Evolutionary conservation across 92 coral and sea anemone genomes (phyloP), one percentile per base, ranked within the genome.

Genomic region (Epizoanthus ramosus): DNA sequence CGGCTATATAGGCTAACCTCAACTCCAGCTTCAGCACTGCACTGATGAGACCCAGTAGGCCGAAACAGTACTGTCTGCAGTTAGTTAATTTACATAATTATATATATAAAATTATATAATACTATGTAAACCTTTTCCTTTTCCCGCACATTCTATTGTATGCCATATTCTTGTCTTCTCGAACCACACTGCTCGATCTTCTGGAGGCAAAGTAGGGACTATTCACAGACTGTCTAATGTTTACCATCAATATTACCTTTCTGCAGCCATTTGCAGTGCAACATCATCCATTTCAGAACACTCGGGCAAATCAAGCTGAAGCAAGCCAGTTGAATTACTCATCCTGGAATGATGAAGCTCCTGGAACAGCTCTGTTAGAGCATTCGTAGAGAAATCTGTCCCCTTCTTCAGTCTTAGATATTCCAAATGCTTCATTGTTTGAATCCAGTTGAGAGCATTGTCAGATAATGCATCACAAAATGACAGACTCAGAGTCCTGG

Each of bases 391-490:
- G 85, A 96, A 96, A 14, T 86, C 90, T 68, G 87, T 85, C 54
- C 99, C 99, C 63, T 93, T 93, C 56, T 87, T 94, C 23, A 96
- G 85, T 54, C 86, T 84, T 16, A 96, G 79, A 14, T 94, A 71
- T 43, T 73, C 80, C 19, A 96, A 89, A 28, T 79, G 85, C n/a
- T 70, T 68, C 98, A 96, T 82, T 21, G 84, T 81, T 75, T 92
- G 92, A 6, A 96, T 65, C 76, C 84, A 81, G 14, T 64, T 68
- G 53, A 96, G 91, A 0, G 94, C 74, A 59, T 79, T 77, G 85
- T 96, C 99, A 81, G 96, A 80, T 43, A 96, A 85, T 33, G 91
- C 83, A 68, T 94, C 94, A 82, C 99, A 96, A 67, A 88, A 93
- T 66, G 99, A 91, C 57, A 96, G 43, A 45, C 97, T 95, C 70